phyloP scores from a whole-genome alignment of 2,113 vertebrate genomes.

The Ascaphus truei region DNA sequence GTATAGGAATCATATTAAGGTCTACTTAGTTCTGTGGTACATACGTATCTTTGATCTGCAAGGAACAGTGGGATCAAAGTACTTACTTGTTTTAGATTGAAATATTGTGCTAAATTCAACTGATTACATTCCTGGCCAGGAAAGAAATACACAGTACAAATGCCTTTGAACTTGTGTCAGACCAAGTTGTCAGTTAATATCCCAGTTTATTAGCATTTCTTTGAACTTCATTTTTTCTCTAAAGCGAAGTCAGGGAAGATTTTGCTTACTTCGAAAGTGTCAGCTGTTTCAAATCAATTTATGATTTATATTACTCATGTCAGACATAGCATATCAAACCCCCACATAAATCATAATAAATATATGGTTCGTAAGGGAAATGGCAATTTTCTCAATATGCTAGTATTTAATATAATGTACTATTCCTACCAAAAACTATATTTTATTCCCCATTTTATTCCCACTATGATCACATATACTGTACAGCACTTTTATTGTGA shows the following conservation, averaged over 20 bases:
- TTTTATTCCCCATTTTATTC: too few relatives aligned
- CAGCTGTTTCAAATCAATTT: background rate
- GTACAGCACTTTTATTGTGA: too few relatives aligned
- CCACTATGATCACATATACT: too few relatives aligned
- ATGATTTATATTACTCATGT: background rate
- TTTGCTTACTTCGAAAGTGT: constrained; percentile 1
- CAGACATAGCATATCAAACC: background rate
- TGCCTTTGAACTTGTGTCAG: constrained; percentile 26
- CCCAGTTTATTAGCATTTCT: constrained; percentile 21
- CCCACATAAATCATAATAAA: background rate
- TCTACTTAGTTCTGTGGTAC: constrained; percentile 22
- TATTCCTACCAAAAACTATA: too few relatives aligned
- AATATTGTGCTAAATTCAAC: constrained; percentile 27
- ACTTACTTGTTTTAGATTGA: constrained; percentile 28
- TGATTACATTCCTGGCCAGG: constrained; percentile 19
- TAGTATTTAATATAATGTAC: too few relatives aligned
- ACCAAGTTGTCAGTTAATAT: constrained; percentile 15
- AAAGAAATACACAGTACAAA: constrained; percentile 20
- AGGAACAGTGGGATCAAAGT: constrained; percentile 35
- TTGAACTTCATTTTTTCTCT: constrained; percentile 12
- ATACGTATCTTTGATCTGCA: constrained; percentile 31
- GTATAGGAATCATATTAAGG: constrained; percentile 12
- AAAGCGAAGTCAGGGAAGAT: background rate
- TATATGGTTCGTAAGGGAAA: background rate
- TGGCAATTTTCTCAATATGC: background rate